A percentile compares a stretch with the other conserved stretches of the same genome.
Evolutionary conservation across 2,888 invertebrate genomes (phyloP).

Genomic region (Latrodectus hesperus): DNA sequence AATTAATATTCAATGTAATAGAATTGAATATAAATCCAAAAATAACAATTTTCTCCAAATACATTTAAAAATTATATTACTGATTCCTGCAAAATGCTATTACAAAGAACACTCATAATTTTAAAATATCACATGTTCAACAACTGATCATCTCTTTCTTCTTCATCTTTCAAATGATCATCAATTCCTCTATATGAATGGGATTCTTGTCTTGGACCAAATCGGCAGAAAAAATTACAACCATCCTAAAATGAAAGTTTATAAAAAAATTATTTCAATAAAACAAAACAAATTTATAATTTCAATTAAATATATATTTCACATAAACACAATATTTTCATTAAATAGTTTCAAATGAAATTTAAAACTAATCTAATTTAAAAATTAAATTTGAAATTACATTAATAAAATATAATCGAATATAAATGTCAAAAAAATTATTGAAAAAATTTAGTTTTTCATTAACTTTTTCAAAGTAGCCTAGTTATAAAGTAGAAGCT

Average conservation of each 20-base stretch:
- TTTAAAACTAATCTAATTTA: not conserved
- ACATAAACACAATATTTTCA: not conserved
- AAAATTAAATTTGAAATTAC: not conserved
- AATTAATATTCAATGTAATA: no score
- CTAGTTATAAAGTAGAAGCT: no score
- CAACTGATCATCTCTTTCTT: conserved; percentile 74
- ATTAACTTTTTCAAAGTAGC: no score
- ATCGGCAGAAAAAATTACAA: conserved; percentile 75
- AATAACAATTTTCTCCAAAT: no score
- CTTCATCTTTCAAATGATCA: conserved; percentile 73
- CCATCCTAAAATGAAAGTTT: conserved; percentile 73
- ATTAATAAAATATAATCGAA: no score
- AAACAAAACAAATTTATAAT: no score
- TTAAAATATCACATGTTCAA: conserved; percentile 73
- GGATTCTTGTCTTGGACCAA: conserved; percentile 72
- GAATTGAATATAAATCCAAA: no score
- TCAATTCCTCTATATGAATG: conserved; percentile 75
- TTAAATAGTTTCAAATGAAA: not conserved
- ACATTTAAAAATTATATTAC: no score
- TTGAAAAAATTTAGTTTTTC: no score
- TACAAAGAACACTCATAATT: not conserved
- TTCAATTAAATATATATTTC: not conserved
- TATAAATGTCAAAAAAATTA: no score
- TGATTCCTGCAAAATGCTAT: not conserved
- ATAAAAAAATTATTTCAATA: no score